phyloP scores from a whole-genome alignment of 2,888 invertebrate genomes.

The Drosophila neonasuta region DNA sequence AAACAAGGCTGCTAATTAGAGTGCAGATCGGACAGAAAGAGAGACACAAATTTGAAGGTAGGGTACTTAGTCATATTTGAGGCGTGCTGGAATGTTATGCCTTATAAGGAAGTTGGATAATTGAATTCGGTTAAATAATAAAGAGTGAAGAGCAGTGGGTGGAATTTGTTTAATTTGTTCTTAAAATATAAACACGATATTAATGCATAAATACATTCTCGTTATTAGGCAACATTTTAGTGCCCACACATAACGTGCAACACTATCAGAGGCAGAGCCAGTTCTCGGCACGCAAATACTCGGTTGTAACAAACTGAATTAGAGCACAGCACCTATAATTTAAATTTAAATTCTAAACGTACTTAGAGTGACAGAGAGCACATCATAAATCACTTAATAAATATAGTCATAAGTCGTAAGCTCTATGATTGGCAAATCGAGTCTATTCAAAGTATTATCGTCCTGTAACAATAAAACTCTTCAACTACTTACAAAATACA shows the following conservation, averaged over 20 bases:
- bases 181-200: constrained; percentile 42
- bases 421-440: constrained; percentile 52
- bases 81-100: constrained; percentile 62
- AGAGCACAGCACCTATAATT: constrained; percentile 41
- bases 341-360: constrained; percentile 40
- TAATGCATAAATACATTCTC: constrained; percentile 65
- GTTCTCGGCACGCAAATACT: constrained; percentile 81
- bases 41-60: constrained; percentile 14
- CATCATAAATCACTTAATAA: constrained; percentile 39
- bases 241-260: constrained; percentile 81
- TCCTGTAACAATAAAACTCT: constrained; percentile 28
- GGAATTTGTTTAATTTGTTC: constrained; percentile 35
- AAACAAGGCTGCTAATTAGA: constrained; percentile 71
- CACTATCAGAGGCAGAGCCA: constrained; percentile 82
- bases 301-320: constrained; percentile 77
- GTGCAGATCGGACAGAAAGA: constrained; percentile 13
- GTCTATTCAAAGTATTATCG: constrained; percentile 65
- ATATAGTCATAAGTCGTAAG: constrained; percentile 76
- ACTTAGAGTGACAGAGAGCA: constrained; percentile 42
- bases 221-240: constrained; percentile 79
- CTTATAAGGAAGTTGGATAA: constrained; percentile 57
- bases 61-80: constrained; percentile 32
- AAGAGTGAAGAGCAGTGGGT: constrained; percentile 44
- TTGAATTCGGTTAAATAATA: constrained; percentile 62
- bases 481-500: constrained; percentile 32